phyloP scores from a whole-genome alignment of 2,113 vertebrate species.

The Eolophus roseicapilla region DNA sequence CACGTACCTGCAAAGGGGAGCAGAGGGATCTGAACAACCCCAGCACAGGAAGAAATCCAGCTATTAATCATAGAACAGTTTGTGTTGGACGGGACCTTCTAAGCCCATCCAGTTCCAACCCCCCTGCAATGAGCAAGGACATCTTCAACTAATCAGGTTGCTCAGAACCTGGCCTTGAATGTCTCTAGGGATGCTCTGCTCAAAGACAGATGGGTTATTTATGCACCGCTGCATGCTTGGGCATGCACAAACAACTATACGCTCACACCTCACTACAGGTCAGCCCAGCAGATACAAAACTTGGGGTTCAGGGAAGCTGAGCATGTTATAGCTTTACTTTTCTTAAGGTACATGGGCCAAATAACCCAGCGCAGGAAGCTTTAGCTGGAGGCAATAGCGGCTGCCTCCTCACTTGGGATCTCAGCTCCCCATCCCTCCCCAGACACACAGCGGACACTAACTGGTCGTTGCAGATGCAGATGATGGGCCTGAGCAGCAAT shows the following conservation, averaged over 20 bases:
- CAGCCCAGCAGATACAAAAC: not conserved
- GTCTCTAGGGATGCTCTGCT: not conserved
- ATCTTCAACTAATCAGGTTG: not conserved
- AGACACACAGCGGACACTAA: not conserved
- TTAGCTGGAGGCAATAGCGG: not conserved
- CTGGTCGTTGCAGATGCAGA: conserved; percentile 95
- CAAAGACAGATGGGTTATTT: not conserved
- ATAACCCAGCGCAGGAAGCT: rapidly evolving
- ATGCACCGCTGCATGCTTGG: rapidly evolving
- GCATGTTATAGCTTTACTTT: not conserved
- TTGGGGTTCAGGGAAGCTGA: not conserved
- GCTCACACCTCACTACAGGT: not conserved
- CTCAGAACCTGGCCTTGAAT: not conserved
- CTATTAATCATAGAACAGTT: rapidly evolving
- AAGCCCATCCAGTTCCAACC: rapidly evolving
- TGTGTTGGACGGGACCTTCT: not conserved
- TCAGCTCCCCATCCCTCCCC: not conserved
- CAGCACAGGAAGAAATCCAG: not conserved
- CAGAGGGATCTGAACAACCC: not conserved
- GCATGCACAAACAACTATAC: rapidly evolving
- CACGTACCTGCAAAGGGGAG: conserved; percentile 76
- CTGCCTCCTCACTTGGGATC: rapidly evolving
- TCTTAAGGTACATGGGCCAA: not conserved
- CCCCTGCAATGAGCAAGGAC: not conserved
- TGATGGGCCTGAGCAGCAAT: conserved; percentile 85